Percentiles rank a stretch among this genome's conserved stretches.
Conservation (phyloP, 2,888 invertebrate species). For the Taphrorychus bicolor region DNA sequence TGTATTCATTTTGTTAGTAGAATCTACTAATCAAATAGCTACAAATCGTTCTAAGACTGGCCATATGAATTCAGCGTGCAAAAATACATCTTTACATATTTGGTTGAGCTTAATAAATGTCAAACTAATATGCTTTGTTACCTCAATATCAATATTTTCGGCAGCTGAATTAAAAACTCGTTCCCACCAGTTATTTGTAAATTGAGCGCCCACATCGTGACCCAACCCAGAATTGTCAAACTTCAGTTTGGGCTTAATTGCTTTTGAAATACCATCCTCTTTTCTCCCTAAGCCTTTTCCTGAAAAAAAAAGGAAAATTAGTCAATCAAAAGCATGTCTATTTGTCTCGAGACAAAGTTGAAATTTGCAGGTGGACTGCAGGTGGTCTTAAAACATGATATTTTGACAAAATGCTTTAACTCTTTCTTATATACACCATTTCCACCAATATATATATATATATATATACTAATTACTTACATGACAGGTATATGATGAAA, state of each 20-base stretch:
- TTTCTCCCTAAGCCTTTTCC: constrained; percentile 86
- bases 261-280: constrained; percentile 77
- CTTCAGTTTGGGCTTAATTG: constrained; percentile 82
- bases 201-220: constrained; percentile 75
- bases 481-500: too few relatives aligned
- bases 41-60: too few relatives aligned
- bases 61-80: too few relatives aligned
- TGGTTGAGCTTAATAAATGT: too few relatives aligned
- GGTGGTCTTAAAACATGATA: not conserved
- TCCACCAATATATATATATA: too few relatives aligned
- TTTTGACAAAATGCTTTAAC: not conserved
- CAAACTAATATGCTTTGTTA: too few relatives aligned
- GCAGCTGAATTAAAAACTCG: constrained; percentile 77
- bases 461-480: too few relatives aligned
- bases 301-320: constrained; percentile 51
- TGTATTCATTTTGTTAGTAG: too few relatives aligned
- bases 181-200: constrained; percentile 88
- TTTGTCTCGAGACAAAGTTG: not conserved
- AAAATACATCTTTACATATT: too few relatives aligned
- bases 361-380: not conserved
- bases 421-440: too few relatives aligned
- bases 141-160: constrained; percentile 64
- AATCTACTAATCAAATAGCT: too few relatives aligned
- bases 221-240: constrained; percentile 82
- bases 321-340: not conserved